Percentiles rank a stretch among this genome's conserved stretches.
Conservation (phyloP, 2,797 vertebrate species). For the Limnodromus scolopaceus region DNA sequence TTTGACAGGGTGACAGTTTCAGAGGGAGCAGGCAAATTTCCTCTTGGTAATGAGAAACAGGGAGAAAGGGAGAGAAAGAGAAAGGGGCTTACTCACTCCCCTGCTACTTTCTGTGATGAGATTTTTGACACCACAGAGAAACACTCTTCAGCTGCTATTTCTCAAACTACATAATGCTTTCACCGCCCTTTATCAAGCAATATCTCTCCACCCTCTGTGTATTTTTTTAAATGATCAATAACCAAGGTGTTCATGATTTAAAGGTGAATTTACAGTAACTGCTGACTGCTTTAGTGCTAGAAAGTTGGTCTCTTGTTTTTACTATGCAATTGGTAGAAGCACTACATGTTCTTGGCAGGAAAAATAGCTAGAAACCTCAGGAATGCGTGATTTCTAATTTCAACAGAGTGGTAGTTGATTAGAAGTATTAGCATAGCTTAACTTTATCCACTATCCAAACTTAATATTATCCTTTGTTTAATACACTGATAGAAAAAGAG, state of each 20-base stretch:
- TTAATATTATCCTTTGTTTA: conserved; percentile 77
- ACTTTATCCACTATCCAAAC: conserved; percentile 74
- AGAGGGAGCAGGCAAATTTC: conserved; percentile 26
- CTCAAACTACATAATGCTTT: neutral
- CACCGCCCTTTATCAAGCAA: neutral
- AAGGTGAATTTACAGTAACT: conserved; percentile 16
- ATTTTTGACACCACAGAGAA: neutral
- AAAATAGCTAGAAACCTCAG: conserved; percentile 73
- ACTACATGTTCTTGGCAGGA: conserved; percentile 66
- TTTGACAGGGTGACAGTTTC: conserved; percentile 31
- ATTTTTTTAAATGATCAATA: neutral
- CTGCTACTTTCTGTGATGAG: neutral
- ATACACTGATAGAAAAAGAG: conserved; percentile 56
- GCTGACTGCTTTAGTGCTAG: neutral
- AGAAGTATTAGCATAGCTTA: conserved; percentile 75
- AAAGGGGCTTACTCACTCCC: neutral
- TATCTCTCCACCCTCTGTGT: neutral
- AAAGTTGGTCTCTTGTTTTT: conserved; percentile 28
- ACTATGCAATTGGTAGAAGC: conserved; percentile 14
- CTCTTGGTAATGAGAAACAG: conserved; percentile 22
- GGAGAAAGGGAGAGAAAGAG: neutral
- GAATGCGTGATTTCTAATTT: conserved; percentile 74
- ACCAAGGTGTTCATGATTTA: neutral
- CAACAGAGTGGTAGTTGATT: conserved; percentile 70
- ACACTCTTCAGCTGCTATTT: neutral